A percentile compares a stretch with the other conserved stretches of the same genome.
phyloP scores from a whole-genome alignment of 2,113 vertebrate species.

The Caracal caracal region DNA sequence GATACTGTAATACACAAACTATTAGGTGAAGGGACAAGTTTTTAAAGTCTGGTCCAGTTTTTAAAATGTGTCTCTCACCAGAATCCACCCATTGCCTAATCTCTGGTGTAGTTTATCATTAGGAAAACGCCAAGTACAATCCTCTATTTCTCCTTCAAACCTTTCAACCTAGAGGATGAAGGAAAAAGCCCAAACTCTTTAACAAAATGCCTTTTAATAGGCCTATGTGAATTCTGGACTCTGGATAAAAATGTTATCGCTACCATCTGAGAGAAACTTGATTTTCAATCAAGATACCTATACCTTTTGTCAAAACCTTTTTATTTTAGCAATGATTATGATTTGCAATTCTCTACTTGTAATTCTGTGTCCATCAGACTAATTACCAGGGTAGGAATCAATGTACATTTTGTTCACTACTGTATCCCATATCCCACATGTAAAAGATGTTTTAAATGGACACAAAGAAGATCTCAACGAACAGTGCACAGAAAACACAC shows the following conservation, averaged over 20 bases:
- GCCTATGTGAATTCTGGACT: not conserved
- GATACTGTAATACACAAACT: not conserved
- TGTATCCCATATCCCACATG: not conserved
- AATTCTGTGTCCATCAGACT: not conserved
- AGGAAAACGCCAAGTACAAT: not conserved
- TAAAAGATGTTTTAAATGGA: not conserved
- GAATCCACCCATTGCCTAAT: not conserved
- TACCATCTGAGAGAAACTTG: not conserved
- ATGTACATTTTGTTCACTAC: not conserved
- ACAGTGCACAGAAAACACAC: not conserved
- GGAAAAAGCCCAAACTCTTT: not conserved
- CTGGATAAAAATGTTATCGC: not conserved
- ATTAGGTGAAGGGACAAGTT: not conserved
- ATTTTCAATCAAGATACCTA: not conserved
- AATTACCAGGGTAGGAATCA: not conserved
- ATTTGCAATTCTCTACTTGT: not conserved
- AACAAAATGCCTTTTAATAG: not conserved
- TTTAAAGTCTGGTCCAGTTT: not conserved
- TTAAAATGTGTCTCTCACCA: not conserved
- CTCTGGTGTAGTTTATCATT: not conserved
- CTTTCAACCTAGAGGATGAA: not conserved
- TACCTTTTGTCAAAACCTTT: not conserved
- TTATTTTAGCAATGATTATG: not conserved
- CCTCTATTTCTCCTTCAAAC: not conserved
- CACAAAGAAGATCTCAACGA: not conserved